Base-by-base conservation (phyloP, 1,140 invertebrate genomes). In the Zaprionus tsacasi region DNA sequence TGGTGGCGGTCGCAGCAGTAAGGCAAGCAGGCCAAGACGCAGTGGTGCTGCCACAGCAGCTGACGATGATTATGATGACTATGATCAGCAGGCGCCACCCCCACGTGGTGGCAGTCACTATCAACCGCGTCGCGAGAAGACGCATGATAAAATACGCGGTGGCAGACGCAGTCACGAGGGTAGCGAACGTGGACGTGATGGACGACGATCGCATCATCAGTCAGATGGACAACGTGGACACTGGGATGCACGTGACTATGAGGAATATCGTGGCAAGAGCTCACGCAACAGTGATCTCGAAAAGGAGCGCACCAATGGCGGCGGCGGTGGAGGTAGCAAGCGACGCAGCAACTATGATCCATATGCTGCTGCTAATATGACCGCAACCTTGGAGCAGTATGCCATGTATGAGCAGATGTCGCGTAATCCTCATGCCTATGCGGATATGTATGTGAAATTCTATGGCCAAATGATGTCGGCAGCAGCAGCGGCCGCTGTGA, bases 391-490 rank as follows among this genome's bases (percentile, higher is more conserved):
- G 6, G 85, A 76, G 70, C 80, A 80, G 0, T 88, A 78, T 35
- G 36, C 66, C 93, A 94, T 93, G 92, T 96, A 96, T 89, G 96
- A 97, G 92, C 96, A 96, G 90, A 93, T 97, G 79, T 94, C 96
- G 12, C 93, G 95, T 40, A 95, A 97, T 94, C 96, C 96, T 6
- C 94, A 95, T 58, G 95, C 94, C 38, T 97, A 97, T 93, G 94
- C 95, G 52, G 95, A 96, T 81, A 95, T 96, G 94, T 97, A 97
- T 92, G 94, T 96, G 76, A 96, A 96, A 92, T 95, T 96, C 91
- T 93, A 91, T 54, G 86, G 81, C 38, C 75, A 85, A 52, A 79
- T 90, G 78, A 70, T 87, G 79, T 70, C 79, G 54, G 73, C 73
- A 7, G 79, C 75, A 6, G 72, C 70, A 2, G 79, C 69, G 6